These are phyloP conservation scores for Diplodus puntazzo DNA, from an alignment of 2,797 vertebrate species.

Conservation along the genomic window DNA sequence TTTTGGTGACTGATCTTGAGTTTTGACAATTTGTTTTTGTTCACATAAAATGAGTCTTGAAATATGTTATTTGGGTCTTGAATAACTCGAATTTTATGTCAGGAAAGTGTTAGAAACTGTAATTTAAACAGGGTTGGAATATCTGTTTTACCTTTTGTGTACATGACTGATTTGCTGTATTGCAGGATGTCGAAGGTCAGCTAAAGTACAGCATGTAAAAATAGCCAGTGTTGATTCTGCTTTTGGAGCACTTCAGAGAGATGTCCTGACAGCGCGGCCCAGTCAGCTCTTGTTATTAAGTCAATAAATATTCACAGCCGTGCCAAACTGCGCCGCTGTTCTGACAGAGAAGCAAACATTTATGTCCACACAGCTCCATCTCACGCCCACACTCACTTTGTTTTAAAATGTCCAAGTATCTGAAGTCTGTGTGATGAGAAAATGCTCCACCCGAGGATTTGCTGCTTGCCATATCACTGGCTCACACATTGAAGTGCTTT, in stretches of 20 bases:
- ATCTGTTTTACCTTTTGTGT: neutral
- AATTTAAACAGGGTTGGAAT: no score
- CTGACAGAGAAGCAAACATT: slow-evolving; percentile 42
- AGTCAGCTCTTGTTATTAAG: slow-evolving; percentile 18
- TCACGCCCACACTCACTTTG: neutral
- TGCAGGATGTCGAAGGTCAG: slow-evolving; percentile 2
- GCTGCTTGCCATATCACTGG: slow-evolving; percentile 14
- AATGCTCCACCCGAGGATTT: neutral
- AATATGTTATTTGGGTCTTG: no score
- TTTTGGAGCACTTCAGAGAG: slow-evolving; percentile 21
- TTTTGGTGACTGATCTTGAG: no score
- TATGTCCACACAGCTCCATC: slow-evolving; percentile 2
- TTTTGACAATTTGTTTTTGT: no score
- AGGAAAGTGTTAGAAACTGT: no score
- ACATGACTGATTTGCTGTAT: slow-evolving; percentile 15
- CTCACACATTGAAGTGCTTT: slow-evolving; percentile 26
- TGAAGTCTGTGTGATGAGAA: slow-evolving; percentile 14
- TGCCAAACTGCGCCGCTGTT: slow-evolving; percentile 8
- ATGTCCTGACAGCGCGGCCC: slow-evolving; percentile 7
- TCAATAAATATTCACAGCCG: neutral
- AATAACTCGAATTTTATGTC: no score
- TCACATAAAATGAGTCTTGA: no score
- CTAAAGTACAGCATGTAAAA: slow-evolving; percentile 15
- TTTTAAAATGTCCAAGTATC: slow-evolving; percentile 14
- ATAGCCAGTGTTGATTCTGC: slow-evolving; percentile 8